Conservation (phyloP, 2,113 vertebrate species). For the Nyctereutes procyonoides region DNA sequence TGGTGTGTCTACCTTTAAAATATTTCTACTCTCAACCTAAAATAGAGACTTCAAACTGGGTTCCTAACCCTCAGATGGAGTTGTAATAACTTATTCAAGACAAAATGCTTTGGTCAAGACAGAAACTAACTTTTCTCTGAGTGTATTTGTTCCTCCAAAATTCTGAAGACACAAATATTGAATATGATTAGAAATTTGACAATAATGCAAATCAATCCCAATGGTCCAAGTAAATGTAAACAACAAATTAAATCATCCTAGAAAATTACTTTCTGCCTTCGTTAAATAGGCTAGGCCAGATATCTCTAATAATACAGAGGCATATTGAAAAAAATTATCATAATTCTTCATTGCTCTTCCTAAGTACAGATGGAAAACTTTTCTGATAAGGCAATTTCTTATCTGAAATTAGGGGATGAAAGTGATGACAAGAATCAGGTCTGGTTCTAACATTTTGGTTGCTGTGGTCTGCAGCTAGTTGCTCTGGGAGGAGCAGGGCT, state of each 20-base stretch:
- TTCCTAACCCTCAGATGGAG: background rate
- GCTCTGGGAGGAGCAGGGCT: background rate
- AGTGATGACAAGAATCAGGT: background rate
- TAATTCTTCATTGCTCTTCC: conserved; percentile 6
- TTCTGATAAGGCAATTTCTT: conserved; percentile 33
- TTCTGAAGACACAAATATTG: background rate
- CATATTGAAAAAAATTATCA: background rate
- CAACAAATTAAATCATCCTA: conserved; percentile 7
- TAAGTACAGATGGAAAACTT: conserved; percentile 10
- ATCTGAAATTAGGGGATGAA: conserved; percentile 21
- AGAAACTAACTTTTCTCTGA: background rate
- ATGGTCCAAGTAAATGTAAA: background rate
- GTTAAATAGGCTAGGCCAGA: background rate
- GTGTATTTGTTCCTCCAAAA: conserved; percentile 3
- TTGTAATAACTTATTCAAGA: background rate
- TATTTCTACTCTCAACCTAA: background rate
- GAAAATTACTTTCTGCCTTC: conserved; percentile 22
- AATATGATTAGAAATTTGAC: conserved; percentile 1
- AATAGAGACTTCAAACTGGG: background rate
- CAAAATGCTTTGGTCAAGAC: background rate
- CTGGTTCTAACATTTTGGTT: background rate
- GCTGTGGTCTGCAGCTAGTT: background rate
- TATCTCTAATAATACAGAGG: background rate
- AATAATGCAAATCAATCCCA: background rate
- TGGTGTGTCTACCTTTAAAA: background rate